Evolutionary conservation across 2,797 vertebrate species (phyloP), one percentile per base, ranked within the genome.

Genomic region (Pipistrellus nathusii): DNA sequence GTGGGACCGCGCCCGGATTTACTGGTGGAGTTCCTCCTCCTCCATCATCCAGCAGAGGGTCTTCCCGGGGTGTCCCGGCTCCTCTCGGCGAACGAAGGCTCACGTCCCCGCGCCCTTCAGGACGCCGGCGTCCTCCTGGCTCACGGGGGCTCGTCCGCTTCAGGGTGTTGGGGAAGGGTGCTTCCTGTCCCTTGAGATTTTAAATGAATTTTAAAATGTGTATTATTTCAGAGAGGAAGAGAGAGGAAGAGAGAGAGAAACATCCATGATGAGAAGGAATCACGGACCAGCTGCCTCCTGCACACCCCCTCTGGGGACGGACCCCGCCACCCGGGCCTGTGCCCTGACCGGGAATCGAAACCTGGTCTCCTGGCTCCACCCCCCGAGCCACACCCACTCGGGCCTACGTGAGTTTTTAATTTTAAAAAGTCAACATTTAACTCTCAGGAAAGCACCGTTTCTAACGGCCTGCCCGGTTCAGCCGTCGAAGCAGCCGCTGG

Each of bases 351-450:
- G 57, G 25, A 12, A 59, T 27, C 11, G 10, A 59, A 59, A 25
- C 4, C 2, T 13, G 57, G 13, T 25, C 25, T 59, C 25, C 57
- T 12, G 57, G 25, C 5, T 59, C 25, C 57, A 5, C 25, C 8
- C 8, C 0, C 57, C 13, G 57, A 59, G 25, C 25, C 25, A 6
- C 57, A 2, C 25, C 57, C 57, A 5, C 11, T 11, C 9, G 5
- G 57, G 57, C 57, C 57, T 76, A 59, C 64, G 46, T 81, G 44
- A 81, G 94, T 94, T 27, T 78, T 91, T 83, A 82, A 94, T 92
- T 73, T 80, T 35, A n/a, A 80, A 91, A 94, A 91, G 73, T 88
- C 86, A 66, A 51, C 78, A 75, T 78, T 94, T 92, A 90, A 88
- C 72, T 82, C 78, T 83, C 89, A 32, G 82, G 93, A 94, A 93